These are phyloP conservation scores for Lasioglossum vierecki DNA, from an alignment of 2,888 invertebrate species.

Conservation along the genomic window DNA sequence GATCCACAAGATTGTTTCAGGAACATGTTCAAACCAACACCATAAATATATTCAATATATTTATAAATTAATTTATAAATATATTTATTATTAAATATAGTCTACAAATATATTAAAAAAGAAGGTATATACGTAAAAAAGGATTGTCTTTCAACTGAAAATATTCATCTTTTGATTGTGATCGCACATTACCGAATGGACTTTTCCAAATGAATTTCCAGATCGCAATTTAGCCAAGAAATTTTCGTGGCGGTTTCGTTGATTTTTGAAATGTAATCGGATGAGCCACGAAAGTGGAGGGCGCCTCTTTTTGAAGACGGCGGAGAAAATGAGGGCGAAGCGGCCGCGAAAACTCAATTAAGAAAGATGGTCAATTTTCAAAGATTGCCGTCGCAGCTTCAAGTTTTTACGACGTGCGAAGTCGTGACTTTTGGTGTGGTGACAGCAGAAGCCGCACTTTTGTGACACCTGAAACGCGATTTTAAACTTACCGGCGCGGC, in stretches of 20 bases:
- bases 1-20: background rate
- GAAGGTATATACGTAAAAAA: too few relatives aligned
- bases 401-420: background rate
- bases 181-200: background rate
- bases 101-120: too few relatives aligned
- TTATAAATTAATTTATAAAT: too few relatives aligned
- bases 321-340: background rate
- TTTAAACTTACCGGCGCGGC: background rate
- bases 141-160: background rate
- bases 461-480: background rate
- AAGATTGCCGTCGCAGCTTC: background rate
- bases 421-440: background rate
- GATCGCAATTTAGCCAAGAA: background rate
- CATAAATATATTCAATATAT: too few relatives aligned
- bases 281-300: background rate
- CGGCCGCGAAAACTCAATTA: background rate
- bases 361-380: background rate
- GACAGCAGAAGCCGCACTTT: background rate
- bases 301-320: background rate
- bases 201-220: background rate
- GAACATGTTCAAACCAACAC: background rate
- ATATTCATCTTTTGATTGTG: background rate
- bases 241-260: background rate
- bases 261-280: background rate
- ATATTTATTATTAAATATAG: too few relatives aligned